Percentiles rank a stretch among this genome's conserved stretches.
phyloP scores from a whole-genome alignment of 2,888 invertebrate genomes.

The Agrilus cyanescens region DNA sequence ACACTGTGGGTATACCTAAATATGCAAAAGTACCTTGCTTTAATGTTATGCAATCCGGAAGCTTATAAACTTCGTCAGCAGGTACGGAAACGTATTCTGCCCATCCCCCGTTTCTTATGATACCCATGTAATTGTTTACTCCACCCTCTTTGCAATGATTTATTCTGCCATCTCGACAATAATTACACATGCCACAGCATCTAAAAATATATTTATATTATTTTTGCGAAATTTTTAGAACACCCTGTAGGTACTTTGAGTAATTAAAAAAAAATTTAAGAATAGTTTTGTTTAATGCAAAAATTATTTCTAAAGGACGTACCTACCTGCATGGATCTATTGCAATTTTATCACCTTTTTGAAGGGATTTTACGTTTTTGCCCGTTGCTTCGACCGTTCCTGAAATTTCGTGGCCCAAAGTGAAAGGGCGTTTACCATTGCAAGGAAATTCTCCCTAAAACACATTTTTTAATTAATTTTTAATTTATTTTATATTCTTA shows the following conservation, averaged over 20 bases:
- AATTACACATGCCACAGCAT: constrained; percentile 48
- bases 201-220: constrained; percentile 28
- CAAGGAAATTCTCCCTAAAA: constrained; percentile 60
- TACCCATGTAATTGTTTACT: constrained; percentile 49
- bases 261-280: no score
- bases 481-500: no score
- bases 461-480: no score
- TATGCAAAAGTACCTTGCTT: constrained; percentile 47
- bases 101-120: constrained; percentile 57
- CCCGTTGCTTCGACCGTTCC: constrained; percentile 49
- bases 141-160: constrained; percentile 52
- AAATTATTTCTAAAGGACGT: no score
- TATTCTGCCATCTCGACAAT: constrained; percentile 50
- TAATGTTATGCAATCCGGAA: constrained; percentile 44
- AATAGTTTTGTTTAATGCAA: no score
- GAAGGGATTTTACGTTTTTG: constrained; percentile 40
- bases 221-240: no score
- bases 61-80: constrained; percentile 45
- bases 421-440: constrained; percentile 39
- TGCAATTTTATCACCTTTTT: constrained; percentile 53
- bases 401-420: constrained; percentile 58
- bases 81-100: constrained; percentile 51
- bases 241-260: no score
- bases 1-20: no score
- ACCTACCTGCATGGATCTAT: constrained; percentile 59